These are phyloP conservation scores for Agrochola lota DNA, from an alignment of 2,888 invertebrate species.

Conservation along the genomic window DNA sequence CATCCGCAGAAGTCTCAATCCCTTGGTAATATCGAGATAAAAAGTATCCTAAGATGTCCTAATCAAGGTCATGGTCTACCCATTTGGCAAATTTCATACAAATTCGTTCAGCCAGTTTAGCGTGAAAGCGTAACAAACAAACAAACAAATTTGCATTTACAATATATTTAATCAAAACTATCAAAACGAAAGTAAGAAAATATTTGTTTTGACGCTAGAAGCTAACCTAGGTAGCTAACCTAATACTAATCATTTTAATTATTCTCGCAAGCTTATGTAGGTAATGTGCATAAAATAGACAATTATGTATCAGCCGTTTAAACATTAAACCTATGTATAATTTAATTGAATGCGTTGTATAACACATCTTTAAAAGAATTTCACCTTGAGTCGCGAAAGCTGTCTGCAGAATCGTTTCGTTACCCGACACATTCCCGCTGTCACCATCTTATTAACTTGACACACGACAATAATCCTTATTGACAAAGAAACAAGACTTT, in stretches of 20 bases:
- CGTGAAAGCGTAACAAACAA: no score
- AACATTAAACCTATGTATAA: constrained; percentile 41
- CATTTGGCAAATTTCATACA: no score
- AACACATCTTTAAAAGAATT: constrained; percentile 75
- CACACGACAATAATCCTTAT: constrained; percentile 42
- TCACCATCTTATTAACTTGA: constrained; percentile 31
- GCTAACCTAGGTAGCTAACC: neutral
- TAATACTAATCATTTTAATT: constrained; percentile 4
- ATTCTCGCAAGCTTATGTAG: constrained; percentile 13
- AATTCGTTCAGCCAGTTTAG: no score
- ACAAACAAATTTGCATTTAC: no score
- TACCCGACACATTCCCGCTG: constrained; percentile 45
- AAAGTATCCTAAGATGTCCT: no score
- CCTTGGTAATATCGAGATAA: no score
- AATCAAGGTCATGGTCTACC: no score
- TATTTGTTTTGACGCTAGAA: no score
- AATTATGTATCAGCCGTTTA: constrained; percentile 49
- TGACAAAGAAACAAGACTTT: neutral
- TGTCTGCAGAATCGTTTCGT: constrained; percentile 65
- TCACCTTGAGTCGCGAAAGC: constrained; percentile 84
- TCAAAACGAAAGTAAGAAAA: neutral
- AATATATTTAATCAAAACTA: neutral
- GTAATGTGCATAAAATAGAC: constrained; percentile 54
- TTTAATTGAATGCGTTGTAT: constrained; percentile 43
- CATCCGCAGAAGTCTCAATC: no score